Evolutionary conservation across 2,797 vertebrate genomes (phyloP), one percentile per base, ranked within the genome.

Genomic region (Rhinichthys osculus): DNA sequence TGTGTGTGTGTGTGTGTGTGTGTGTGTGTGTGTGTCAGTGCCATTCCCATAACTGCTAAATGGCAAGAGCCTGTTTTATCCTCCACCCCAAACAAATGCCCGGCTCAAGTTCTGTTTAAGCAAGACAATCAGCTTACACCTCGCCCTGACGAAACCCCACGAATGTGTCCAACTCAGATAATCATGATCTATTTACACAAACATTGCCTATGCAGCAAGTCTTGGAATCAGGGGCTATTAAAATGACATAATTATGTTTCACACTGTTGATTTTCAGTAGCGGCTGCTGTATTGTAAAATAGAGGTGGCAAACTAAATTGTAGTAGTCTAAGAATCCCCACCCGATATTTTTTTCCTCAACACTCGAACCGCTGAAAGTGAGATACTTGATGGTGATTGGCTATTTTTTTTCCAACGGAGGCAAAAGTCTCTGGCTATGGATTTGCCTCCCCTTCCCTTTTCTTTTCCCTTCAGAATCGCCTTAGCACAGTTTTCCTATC

Each of bases 111-210:
- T 94, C 89, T 89, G 90, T 88, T 92, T 93, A 93, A 93, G 92
- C 93, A 93, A 94, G 92, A 92, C 92, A 94, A 94, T 94, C 93
- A 7, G 81, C 87, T 95, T 95, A 93, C 94, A 87, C 66, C 87
- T 89, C 86, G 64, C 87, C 67, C 23, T 7, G 90, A 89, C 85
- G 0, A 90, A 92, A 91, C 91, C 89, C 73, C 88, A 88, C 9
- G 38, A 69, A 88, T 78, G 88, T 30, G 83, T 93, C 88, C 88
- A 67, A 59, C 64, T 72, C 52, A 70, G 38, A 19, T 78, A 13
- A 70, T 70, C 74, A 13, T 19, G 83, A 78, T 85, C 38, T 44
- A 6, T 70, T 78, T 70, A 78, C 66, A 84, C 17, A 78, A 71
- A 84, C 19, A 21, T 23, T 62, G 50, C 19, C 35, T 70, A 10